Base-by-base conservation (phyloP, 2,797 vertebrate species). In the Tragopan temminckii region DNA sequence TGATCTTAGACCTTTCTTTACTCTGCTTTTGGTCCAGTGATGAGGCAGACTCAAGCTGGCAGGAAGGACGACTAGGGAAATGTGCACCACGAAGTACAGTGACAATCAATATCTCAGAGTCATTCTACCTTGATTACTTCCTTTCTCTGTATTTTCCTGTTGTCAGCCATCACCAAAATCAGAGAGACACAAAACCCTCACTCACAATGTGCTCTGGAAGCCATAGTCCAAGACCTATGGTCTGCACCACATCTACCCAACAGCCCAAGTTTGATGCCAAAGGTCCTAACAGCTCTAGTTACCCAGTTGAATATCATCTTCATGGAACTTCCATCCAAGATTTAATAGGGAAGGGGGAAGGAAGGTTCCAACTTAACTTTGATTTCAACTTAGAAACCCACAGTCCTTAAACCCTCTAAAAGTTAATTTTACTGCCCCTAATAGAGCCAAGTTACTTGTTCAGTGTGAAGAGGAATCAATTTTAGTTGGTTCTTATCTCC, bases 11-110 rank as follows among this genome's bases (percentile, higher is more conserved):
- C 38, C n/a, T 78, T 63, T 29, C 29, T 20, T 58, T 61, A 67
- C 8, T 8, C 5, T 53, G 20, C 13, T 64, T 75, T 53, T 46
- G 15, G 5, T 67, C 27, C 57, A 50, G 23, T 15, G 13, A 36
- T 12, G 33, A 85, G 38, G 20, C 25, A 86, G 23, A 12, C 25
- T 70, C 42, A 68, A 57, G 11, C 14, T 20, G 46, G 31, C 12
- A 7, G n/a, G 33, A 79, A 85, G 20, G 29, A 55, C 40, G 5
- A 9, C n/a, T 29, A 61, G 7, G n/a, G 20, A 64, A 91, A 69
- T 0, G 0, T 19, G 27, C 29, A 25, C 4, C 4, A 52, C 25
- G 17, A 23, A 6, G 1, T 15, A 70, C 14, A 25, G 21, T 38
- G 31, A 80, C 48, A 29, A 80, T 61, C 6, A 20, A 7, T 61